Evolutionary conservation across 2,888 invertebrate species (phyloP).

Genomic region (Aphodius granarius): DNA sequence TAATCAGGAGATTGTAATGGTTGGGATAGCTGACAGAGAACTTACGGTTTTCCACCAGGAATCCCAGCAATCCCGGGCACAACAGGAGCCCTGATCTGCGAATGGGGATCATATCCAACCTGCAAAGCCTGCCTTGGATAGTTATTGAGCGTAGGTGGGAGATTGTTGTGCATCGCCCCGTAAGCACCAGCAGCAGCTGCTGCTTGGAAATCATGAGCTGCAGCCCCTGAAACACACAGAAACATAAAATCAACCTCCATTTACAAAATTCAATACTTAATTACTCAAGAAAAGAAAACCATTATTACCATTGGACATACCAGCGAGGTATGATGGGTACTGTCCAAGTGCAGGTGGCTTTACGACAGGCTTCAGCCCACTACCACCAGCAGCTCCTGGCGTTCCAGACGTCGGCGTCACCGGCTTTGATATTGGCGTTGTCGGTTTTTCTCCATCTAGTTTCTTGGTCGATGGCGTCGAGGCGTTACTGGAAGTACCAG

Average conservation of each 20-base stretch:
- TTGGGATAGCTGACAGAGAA: slow-evolving; percentile 38
- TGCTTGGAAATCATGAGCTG: slow-evolving; percentile 63
- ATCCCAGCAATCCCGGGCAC: slow-evolving; percentile 68
- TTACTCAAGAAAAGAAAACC: background rate
- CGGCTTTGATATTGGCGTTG: slow-evolving; percentile 88
- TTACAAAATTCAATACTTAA: background rate
- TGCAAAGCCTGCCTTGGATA: slow-evolving; percentile 68
- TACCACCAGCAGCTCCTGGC: slow-evolving; percentile 48
- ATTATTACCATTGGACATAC: slow-evolving; percentile 55
- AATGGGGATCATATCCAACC: slow-evolving; percentile 69
- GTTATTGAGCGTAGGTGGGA: slow-evolving; percentile 66
- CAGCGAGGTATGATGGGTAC: slow-evolving; percentile 65
- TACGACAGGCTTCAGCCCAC: slow-evolving; percentile 59
- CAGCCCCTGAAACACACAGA: slow-evolving; percentile 54
- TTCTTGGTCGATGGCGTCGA: slow-evolving; percentile 87
- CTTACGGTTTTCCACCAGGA: slow-evolving; percentile 87
- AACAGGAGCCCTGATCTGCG: slow-evolving; percentile 67
- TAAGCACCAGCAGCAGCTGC: slow-evolving; percentile 58
- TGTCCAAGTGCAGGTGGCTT: slow-evolving; percentile 58
- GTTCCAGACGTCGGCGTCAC: slow-evolving; percentile 79
- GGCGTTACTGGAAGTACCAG: slow-evolving; percentile 89
- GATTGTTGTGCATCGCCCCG: slow-evolving; percentile 64
- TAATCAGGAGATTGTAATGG: background rate
- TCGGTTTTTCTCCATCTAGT: slow-evolving; percentile 81
- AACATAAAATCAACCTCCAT: slow-evolving; percentile 13